Conservation (phyloP, 2,113 vertebrate genomes). For the Catharus minimus region DNA sequence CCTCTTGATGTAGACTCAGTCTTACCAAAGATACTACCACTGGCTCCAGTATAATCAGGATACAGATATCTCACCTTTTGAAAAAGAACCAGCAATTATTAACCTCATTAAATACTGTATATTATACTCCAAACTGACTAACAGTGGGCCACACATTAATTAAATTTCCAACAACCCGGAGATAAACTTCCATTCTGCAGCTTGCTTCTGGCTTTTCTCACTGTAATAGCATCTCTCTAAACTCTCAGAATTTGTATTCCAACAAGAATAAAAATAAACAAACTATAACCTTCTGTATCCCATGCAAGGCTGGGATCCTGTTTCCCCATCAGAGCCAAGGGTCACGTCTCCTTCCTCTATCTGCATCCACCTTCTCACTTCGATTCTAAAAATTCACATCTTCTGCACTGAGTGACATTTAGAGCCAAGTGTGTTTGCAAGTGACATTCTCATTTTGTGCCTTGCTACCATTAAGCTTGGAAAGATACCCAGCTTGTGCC, state of each 20-base stretch:
- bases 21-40: background rate
- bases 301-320: background rate
- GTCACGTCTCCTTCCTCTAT: background rate
- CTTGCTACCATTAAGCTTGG: background rate
- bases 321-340: conserved; percentile 38
- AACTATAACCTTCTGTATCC: conserved; percentile 43
- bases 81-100: background rate
- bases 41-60: background rate
- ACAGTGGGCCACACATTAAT: background rate
- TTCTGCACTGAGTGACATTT: conserved; percentile 38
- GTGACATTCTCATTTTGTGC: conserved; percentile 23
- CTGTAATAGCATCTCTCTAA: background rate
- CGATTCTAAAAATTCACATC: conserved; percentile 54
- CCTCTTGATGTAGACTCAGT: background rate
- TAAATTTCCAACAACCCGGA: background rate
- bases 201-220: background rate
- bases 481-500: background rate
- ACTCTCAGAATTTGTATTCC: conserved; percentile 16
- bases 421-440: conserved; percentile 2
- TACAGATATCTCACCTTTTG: background rate
- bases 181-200: background rate
- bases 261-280: conserved; percentile 60
- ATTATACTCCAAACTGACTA: background rate
- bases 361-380: conserved; percentile 48
- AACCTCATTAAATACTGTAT: background rate